Evolutionary conservation across 2,888 invertebrate genomes (phyloP), one percentile per base, ranked within the genome.

Genomic region (Tholera decimalis): DNA sequence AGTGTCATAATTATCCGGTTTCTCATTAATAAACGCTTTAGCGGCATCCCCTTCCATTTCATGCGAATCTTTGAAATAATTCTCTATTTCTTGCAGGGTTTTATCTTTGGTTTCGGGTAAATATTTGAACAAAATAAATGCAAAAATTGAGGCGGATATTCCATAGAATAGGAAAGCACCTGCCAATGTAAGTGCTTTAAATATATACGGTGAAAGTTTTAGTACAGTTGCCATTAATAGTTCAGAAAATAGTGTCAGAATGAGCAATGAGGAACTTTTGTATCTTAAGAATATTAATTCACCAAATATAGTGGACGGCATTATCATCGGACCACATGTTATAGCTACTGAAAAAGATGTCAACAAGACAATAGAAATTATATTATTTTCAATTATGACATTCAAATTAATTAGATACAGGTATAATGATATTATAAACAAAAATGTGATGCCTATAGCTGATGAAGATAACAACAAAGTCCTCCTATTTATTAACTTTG

Each of bases 291-390:
- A 88, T 62, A 89, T 87, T n/a, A 92, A 72, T 81, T 92, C 92
- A 0, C 89, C 88, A 20, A 87, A 88, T 30, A 92, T 85, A 0
- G 88, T 84, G 2, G 85, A 85, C 0, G 88, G 85, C 83, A 92
- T 86, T 35, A 91, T 91, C 85, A 91, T 84, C 0, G 92, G 92
- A 3, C 92, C 92, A 57, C 89, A 87, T 63, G 91, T 90, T 46
- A 92, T 87, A 7, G 87, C 79, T 15, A 92, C 75, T 20, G 91
- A 91, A 78, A 88, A 92, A 1, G 80, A 73, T 18, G 85, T 85
- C 26, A 92, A 64, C 9, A 92, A 73, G 0, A 79, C 61, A 39
- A 92, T 82, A 7, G 89, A 87, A 22, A 91, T 18, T 18, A 83
- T 83, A 53, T 85, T 86, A 53, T 86, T 91, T 74, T 90, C 91